Percentiles rank a stretch among this genome's conserved stretches.
Conservation (phyloP, 1,140 invertebrate genomes). For the Macrotrachela quadricornifera region DNA sequence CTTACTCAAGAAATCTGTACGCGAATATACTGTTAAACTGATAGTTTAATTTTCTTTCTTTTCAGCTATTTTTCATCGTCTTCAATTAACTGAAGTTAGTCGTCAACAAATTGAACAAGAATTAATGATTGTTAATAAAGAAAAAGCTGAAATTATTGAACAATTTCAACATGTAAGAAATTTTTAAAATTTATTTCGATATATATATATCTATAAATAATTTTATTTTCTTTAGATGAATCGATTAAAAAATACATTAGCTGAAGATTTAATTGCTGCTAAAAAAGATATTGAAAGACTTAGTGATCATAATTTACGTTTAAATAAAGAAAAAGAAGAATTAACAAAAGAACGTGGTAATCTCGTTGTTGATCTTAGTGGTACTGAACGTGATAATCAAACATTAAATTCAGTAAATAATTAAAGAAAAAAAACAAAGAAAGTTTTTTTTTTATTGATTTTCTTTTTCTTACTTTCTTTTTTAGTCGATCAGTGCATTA, state of each 20-base stretch:
- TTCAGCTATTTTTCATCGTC: conserved; percentile 22
- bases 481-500: no score
- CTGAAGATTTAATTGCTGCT: conserved; percentile 21
- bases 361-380: conserved; percentile 22
- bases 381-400: conserved; percentile 22
- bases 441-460: no score
- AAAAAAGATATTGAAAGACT: conserved; percentile 18
- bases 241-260: conserved; percentile 19
- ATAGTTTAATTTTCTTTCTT: background rate
- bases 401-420: conserved; percentile 23
- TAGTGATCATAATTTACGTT: conserved; percentile 15
- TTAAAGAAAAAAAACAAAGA: no score
- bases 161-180: conserved; percentile 12
- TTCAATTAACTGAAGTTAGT: conserved; percentile 24
- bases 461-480: no score
- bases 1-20: no score
- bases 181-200: no score
- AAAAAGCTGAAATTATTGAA: conserved; percentile 24
- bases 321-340: conserved; percentile 27
- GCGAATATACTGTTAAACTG: background rate
- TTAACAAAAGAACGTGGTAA: conserved; percentile 27
- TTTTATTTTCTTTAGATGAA: background rate
- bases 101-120: conserved; percentile 26
- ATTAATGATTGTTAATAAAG: conserved; percentile 19
- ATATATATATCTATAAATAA: no score